Percentiles rank a stretch among this genome's conserved stretches.
Evolutionary conservation across 2,888 invertebrate species (phyloP).

Genomic region (Drosophila ezoana): DNA sequence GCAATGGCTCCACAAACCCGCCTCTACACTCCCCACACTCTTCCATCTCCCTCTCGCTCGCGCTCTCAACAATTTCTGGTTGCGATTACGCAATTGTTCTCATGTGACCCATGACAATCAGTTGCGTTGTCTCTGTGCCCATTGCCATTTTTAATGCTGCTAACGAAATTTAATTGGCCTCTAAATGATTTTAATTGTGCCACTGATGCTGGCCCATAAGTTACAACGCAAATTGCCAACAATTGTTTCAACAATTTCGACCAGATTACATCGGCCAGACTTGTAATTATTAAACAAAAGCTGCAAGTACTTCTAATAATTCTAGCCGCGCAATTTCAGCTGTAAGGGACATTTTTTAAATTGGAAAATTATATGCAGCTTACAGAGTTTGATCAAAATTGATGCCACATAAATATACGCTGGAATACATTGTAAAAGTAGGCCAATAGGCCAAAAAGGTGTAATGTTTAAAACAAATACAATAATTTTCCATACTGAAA

Average conservation of each 20-base stretch:
- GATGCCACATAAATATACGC: too few relatives aligned
- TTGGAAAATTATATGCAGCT: too few relatives aligned
- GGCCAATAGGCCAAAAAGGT: too few relatives aligned
- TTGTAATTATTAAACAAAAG: constrained; percentile 20
- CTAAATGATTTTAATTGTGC: constrained; percentile 82
- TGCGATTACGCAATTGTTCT: constrained; percentile 71
- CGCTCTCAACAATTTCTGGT: constrained; percentile 10
- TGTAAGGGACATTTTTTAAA: background rate
- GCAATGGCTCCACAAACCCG: constrained; percentile 23
- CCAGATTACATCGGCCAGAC: constrained; percentile 16
- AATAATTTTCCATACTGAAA: too few relatives aligned
- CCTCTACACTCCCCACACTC: background rate
- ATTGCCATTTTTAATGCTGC: constrained; percentile 72
- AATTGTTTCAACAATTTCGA: constrained; percentile 42
- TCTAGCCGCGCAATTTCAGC: background rate
- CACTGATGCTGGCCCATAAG: constrained; percentile 76
- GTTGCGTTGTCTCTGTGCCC: constrained; percentile 37
- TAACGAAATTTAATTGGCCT: constrained; percentile 80
- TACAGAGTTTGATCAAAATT: too few relatives aligned
- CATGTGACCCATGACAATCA: constrained; percentile 67
- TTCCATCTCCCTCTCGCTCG: background rate
- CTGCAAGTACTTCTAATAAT: background rate
- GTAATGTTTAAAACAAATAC: too few relatives aligned
- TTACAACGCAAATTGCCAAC: constrained; percentile 63
- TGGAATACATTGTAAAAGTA: too few relatives aligned